phyloP scores from a whole-genome alignment of 23 tunicate species.

The Halocynthia aurantium region DNA sequence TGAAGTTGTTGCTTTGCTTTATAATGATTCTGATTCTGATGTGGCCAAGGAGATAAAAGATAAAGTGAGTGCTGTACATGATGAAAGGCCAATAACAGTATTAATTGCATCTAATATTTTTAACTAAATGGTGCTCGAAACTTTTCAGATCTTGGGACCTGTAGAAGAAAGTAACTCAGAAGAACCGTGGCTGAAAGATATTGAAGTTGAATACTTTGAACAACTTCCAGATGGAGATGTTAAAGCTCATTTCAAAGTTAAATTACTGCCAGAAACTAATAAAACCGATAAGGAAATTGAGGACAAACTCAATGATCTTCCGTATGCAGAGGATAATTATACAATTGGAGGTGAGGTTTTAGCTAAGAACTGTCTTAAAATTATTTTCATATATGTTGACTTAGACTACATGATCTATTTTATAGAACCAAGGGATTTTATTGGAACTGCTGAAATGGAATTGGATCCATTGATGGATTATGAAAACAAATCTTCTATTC shows the following conservation, averaged over 20 bases:
- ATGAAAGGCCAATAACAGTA: neutral
- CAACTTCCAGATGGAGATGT: constrained; percentile 40
- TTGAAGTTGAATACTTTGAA: constrained; percentile 56
- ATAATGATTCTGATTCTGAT: constrained; percentile 5
- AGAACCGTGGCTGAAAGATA: constrained; percentile 22
- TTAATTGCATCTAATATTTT: no score
- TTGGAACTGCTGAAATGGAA: constrained; percentile 5
- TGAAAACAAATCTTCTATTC: neutral
- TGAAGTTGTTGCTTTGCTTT: neutral
- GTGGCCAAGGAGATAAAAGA: constrained; percentile 6
- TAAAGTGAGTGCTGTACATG: neutral
- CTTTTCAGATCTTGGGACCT: neutral
- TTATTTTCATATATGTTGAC: neutral
- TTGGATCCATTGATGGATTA: neutral
- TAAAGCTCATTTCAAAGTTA: constrained; percentile 15
- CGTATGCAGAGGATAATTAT: neutral
- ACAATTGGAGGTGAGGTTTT: neutral
- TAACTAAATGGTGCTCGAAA: neutral
- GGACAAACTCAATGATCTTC: constrained; percentile 2
- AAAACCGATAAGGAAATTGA: constrained; percentile 20
- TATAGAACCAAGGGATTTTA: constrained; percentile 16
- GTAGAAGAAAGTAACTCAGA: neutral
- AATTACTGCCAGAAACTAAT: constrained; percentile 10
- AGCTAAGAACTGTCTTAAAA: neutral
- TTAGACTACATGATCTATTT: neutral